Evolutionary conservation across 2,888 invertebrate genomes (phyloP).

Genomic region (Mayetiola destructor): DNA sequence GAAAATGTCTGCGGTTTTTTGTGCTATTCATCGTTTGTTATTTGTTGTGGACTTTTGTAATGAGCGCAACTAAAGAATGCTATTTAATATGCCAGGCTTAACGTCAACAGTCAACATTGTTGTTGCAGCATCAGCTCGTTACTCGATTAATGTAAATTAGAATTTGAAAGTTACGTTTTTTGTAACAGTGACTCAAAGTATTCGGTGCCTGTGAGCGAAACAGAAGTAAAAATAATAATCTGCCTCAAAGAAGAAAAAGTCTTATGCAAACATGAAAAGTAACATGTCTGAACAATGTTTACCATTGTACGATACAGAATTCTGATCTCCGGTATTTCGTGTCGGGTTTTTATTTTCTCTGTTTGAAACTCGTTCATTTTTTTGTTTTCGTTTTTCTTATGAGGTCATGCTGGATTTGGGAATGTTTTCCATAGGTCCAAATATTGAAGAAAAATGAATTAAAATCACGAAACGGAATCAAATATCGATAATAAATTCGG

Average conservation of each 20-base stretch:
- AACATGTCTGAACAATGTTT: constrained; percentile 13
- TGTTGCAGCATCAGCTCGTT: background rate
- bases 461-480: too few species aligned
- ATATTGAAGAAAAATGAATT: too few species aligned
- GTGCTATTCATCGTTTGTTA: background rate
- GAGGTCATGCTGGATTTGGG: too few species aligned
- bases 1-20: constrained; percentile 11
- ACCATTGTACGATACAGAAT: too few species aligned
- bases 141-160: background rate
- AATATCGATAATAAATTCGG: too few species aligned
- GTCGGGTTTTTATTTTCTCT: too few species aligned
- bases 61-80: background rate
- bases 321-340: too few species aligned
- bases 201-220: background rate
- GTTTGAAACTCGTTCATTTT: too few species aligned
- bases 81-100: constrained; percentile 4
- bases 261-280: constrained; percentile 1
- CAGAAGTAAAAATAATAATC: background rate
- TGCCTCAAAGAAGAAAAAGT: background rate
- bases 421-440: too few species aligned
- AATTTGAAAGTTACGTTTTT: background rate
- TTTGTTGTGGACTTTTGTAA: constrained; percentile 2
- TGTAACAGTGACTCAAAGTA: background rate
- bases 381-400: too few species aligned
- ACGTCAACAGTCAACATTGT: too few species aligned